phyloP scores from a whole-genome alignment of 2,797 vertebrate genomes.

The Glyptemys insculpta region DNA sequence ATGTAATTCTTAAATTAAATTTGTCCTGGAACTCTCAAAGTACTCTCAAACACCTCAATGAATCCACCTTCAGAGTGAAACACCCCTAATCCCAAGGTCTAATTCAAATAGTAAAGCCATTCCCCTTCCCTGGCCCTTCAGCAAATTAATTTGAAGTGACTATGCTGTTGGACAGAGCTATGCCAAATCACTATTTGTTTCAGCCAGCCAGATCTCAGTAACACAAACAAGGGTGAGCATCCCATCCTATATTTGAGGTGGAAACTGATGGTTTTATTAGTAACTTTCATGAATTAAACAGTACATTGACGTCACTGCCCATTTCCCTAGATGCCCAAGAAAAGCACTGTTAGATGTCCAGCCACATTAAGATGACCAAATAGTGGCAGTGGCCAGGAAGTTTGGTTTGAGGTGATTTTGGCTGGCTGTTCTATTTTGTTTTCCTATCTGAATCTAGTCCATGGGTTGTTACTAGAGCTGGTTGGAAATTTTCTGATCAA shows the following conservation, averaged over 20 bases:
- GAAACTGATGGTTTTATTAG: not conserved
- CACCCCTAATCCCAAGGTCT: not conserved
- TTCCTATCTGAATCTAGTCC: not conserved
- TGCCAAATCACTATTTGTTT: not conserved
- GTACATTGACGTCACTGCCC: not conserved
- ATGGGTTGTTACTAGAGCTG: not conserved
- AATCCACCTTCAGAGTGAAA: not conserved
- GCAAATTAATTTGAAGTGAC: not conserved
- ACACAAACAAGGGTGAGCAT: not conserved
- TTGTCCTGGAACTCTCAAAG: not conserved
- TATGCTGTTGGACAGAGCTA: not conserved
- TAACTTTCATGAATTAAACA: not conserved
- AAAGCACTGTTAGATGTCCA: not conserved
- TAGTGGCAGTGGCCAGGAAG: not conserved
- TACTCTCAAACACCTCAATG: not conserved
- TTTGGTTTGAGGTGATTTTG: no score
- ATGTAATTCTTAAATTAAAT: not conserved
- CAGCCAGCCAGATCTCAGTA: not conserved
- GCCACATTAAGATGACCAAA: not conserved
- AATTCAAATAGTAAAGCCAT: not conserved
- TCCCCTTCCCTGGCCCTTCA: not conserved
- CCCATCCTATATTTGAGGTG: not conserved
- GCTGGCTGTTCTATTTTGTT: not conserved
- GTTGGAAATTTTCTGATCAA: not conserved
- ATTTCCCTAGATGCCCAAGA: not conserved